phyloP scores from a whole-genome alignment of 2,888 invertebrate species.

The Drosophila acutilabella region DNA sequence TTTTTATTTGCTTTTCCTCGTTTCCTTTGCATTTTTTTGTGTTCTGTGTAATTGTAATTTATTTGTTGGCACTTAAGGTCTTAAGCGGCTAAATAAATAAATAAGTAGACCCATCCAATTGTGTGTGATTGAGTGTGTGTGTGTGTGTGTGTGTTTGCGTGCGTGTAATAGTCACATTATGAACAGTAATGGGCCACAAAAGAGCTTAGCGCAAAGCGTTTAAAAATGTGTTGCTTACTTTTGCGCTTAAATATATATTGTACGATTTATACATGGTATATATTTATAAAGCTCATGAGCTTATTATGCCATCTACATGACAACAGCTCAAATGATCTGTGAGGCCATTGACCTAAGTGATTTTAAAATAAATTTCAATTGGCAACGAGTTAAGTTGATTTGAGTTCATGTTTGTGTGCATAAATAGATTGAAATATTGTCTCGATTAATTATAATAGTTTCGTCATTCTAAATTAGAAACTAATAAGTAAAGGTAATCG shows the following conservation, averaged over 20 bases:
- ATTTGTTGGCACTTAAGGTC: slow-evolving; percentile 61
- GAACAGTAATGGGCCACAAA: slow-evolving; percentile 41
- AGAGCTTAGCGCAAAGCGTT: slow-evolving; percentile 28
- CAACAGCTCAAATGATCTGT: too few species aligned
- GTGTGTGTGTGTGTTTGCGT: slow-evolving; percentile 1
- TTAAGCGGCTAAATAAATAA: slow-evolving; percentile 66
- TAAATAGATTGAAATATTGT: too few species aligned
- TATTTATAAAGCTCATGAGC: background rate
- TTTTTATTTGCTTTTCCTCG: slow-evolving; percentile 9
- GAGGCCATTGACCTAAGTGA: too few species aligned
- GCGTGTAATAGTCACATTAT: slow-evolving; percentile 15
- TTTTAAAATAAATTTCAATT: too few species aligned
- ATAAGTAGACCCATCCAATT: slow-evolving; percentile 33
- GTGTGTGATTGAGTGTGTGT: background rate
- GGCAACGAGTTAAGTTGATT: too few species aligned
- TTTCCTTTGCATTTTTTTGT: slow-evolving; percentile 12
- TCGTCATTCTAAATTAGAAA: too few species aligned
- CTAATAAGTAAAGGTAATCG: too few species aligned
- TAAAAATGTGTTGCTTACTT: slow-evolving; percentile 29
- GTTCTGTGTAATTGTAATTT: slow-evolving; percentile 57
- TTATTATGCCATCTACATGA: background rate
- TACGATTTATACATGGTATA: too few species aligned
- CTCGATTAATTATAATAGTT: too few species aligned
- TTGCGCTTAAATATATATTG: slow-evolving; percentile 2
- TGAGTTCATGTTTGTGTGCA: too few species aligned